Evolutionary conservation across 1,140 invertebrate genomes (phyloP).

Genomic region (Octopus bimaculoides): DNA sequence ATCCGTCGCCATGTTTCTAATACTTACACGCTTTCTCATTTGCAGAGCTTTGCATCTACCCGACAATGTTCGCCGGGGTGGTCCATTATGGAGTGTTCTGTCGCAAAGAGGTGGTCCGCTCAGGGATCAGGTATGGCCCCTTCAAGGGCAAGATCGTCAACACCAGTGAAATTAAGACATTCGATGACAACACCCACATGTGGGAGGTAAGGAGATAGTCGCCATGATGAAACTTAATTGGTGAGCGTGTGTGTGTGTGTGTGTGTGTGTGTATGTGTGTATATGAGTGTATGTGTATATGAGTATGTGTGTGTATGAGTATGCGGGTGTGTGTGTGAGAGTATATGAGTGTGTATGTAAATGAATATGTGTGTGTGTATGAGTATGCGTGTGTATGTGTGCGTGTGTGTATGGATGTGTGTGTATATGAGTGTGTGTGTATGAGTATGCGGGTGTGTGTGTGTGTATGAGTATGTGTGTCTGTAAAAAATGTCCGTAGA

Average conservation of each 20-base stretch:
- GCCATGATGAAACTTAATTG: too few species aligned
- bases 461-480: too few species aligned
- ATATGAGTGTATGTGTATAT: neutral
- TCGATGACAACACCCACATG: slow-evolving; percentile 54
- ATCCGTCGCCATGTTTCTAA: neutral
- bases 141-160: slow-evolving; percentile 54
- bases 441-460: too few species aligned
- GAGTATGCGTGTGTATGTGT: too few species aligned
- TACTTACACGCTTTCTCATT: neutral
- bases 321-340: neutral
- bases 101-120: slow-evolving; percentile 37
- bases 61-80: slow-evolving; percentile 43
- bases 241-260: neutral
- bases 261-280: neutral
- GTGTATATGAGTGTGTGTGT: too few species aligned
- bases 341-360: too few species aligned
- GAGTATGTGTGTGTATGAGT: neutral
- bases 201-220: slow-evolving; percentile 48
- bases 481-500: too few species aligned
- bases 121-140: slow-evolving; percentile 51
- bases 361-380: too few species aligned
- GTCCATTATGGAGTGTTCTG: slow-evolving; percentile 53
- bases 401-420: too few species aligned
- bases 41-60: slow-evolving; percentile 42
- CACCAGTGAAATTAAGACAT: slow-evolving; percentile 55